phyloP scores from a whole-genome alignment of 2,113 vertebrate genomes.

The Chamaetylas fuelleborni region DNA sequence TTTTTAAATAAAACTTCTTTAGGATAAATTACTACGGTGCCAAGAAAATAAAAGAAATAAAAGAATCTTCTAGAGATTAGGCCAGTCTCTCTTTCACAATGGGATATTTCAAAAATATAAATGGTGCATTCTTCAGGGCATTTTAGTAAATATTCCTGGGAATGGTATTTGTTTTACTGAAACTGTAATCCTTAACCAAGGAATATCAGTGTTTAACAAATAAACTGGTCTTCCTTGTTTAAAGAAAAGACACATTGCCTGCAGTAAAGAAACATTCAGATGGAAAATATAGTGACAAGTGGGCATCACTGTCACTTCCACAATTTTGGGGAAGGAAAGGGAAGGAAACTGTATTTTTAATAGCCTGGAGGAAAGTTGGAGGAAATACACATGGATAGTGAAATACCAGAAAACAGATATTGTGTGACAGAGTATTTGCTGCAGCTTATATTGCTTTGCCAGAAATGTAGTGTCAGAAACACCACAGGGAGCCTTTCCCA shows the following conservation, averaged over 20 bases:
- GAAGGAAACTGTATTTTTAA: not conserved
- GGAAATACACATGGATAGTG: not conserved
- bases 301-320: not conserved
- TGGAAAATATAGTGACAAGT: not conserved
- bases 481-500: not conserved
- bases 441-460: not conserved
- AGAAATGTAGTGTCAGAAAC: not conserved
- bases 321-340: not conserved
- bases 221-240: not conserved
- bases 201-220: not conserved
- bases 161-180: not conserved
- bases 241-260: not conserved
- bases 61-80: not conserved
- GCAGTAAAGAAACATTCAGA: not conserved
- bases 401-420: not conserved
- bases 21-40: not conserved
- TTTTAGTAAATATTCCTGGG: not conserved
- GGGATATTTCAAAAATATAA: not conserved
- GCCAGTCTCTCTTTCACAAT: not conserved
- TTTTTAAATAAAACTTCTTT: not conserved
- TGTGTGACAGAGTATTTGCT: not conserved
- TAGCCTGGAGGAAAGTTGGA: not conserved
- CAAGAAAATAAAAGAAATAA: not conserved
- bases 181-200: not conserved
- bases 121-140: not conserved